A percentile compares a stretch with the other conserved stretches of the same genome.
phyloP scores from a whole-genome alignment of 2,888 invertebrate genomes.

The Tridacna crocea region DNA sequence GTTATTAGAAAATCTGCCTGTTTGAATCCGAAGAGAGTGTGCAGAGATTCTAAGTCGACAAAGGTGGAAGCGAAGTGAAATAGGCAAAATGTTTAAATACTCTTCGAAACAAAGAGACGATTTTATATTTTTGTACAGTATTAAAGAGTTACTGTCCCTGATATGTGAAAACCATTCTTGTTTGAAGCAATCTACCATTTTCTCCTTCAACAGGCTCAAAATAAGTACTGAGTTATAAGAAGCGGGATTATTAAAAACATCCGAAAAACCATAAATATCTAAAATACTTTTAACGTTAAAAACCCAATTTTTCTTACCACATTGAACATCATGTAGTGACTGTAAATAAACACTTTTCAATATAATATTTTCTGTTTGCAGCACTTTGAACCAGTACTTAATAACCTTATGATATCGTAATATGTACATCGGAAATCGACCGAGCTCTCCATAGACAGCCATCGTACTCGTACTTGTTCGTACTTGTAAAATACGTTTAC shows the following conservation, averaged over 20 bases:
- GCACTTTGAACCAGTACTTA: slow-evolving; percentile 12
- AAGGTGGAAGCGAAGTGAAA: neutral
- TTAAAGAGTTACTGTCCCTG: neutral
- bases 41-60: slow-evolving; percentile 2
- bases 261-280: slow-evolving; percentile 1
- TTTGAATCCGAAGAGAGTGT: slow-evolving; percentile 3
- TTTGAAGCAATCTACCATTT: neutral
- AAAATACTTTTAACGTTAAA: slow-evolving; percentile 7
- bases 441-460: slow-evolving; percentile 13
- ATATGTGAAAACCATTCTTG: neutral
- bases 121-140: neutral
- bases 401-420: slow-evolving; percentile 3
- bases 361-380: slow-evolving; percentile 24
- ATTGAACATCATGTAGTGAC: neutral
- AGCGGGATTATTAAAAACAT: slow-evolving; percentile 8
- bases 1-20: neutral
- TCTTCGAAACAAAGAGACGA: neutral
- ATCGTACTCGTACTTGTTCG: neutral
- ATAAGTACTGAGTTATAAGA: neutral
- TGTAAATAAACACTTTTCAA: neutral
- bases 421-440: slow-evolving; percentile 17
- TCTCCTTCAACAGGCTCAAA: neutral
- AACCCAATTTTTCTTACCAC: slow-evolving; percentile 19
- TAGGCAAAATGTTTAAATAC: slow-evolving; percentile 1
- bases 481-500: slow-evolving; percentile 12